phyloP scores from a whole-genome alignment of 1,140 invertebrate species.

The Contarinia nasturtii region DNA sequence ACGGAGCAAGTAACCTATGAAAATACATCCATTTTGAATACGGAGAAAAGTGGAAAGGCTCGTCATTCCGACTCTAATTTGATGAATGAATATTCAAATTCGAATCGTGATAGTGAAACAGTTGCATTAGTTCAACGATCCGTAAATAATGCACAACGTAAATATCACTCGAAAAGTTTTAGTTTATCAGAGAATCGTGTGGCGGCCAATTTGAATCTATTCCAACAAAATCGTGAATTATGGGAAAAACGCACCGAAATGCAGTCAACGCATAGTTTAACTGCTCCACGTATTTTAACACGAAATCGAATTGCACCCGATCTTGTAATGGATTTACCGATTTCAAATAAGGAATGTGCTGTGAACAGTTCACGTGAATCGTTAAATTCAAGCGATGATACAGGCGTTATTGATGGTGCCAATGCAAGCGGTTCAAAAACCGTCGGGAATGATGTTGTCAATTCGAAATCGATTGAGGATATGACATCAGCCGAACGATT shows the following conservation, averaged over 20 bases:
- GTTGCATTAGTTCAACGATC: background rate
- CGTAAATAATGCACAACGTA: background rate
- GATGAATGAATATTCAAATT: background rate
- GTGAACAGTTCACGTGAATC: constrained; percentile 9
- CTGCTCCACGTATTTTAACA: constrained; percentile 1
- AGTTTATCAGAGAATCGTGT: constrained; percentile 21
- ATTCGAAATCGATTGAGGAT: constrained; percentile 31
- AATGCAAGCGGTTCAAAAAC: constrained; percentile 5
- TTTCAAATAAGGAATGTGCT: constrained; percentile 12
- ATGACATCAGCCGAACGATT: constrained; percentile 53
- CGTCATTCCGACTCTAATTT: constrained; percentile 1
- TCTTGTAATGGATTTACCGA: constrained; percentile 57
- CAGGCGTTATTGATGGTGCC: constrained; percentile 2
- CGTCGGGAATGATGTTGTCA: constrained; percentile 7
- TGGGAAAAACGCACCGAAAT: constrained; percentile 34
- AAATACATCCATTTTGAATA: background rate
- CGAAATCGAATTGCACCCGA: constrained; percentile 33
- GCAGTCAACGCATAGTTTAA: background rate
- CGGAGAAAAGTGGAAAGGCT: background rate
- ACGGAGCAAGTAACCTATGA: background rate
- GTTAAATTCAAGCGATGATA: background rate
- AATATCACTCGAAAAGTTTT: constrained; percentile 27
- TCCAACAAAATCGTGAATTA: constrained; percentile 29
- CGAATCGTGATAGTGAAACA: background rate
- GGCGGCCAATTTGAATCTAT: constrained; percentile 13